Conservation (phyloP, 2,113 vertebrate genomes). For the Myodes glareolus region DNA sequence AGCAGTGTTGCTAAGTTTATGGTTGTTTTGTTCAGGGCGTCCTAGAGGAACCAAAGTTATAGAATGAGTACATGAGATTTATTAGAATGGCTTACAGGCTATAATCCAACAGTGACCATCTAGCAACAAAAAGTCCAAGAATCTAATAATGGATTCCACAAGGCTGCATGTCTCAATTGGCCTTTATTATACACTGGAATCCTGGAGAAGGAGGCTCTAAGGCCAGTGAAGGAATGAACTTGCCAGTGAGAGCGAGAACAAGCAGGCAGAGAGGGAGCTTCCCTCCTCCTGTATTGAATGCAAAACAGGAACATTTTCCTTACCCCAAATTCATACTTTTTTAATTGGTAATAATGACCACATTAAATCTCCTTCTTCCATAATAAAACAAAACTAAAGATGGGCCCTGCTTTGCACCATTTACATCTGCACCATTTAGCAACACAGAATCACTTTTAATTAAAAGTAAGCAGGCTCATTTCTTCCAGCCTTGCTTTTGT, state of each 20-base stretch:
- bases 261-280: not conserved
- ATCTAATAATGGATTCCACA: not conserved
- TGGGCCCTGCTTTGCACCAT: not conserved
- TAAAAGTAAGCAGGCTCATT: not conserved
- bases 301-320: not conserved
- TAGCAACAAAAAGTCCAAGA: not conserved
- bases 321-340: not conserved
- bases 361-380: slow-evolving; percentile 8
- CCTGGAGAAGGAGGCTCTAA: not conserved
- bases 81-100: not conserved
- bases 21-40: not conserved
- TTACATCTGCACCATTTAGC: not conserved
- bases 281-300: not conserved
- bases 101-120: not conserved
- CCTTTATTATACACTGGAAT: too few species aligned
- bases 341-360: slow-evolving; percentile 22
- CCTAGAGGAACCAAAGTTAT: not conserved
- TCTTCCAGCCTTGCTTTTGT: not conserved
- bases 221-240: not conserved
- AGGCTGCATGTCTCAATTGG: not conserved
- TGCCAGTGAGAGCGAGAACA: not conserved
- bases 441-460: slow-evolving; percentile 14
- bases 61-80: not conserved
- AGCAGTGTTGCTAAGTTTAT: not conserved
- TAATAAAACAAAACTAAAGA: not conserved